These are phyloP conservation scores for Pachyuromys duprasi DNA, from an alignment of 2,797 vertebrate species.

Conservation along the genomic window DNA sequence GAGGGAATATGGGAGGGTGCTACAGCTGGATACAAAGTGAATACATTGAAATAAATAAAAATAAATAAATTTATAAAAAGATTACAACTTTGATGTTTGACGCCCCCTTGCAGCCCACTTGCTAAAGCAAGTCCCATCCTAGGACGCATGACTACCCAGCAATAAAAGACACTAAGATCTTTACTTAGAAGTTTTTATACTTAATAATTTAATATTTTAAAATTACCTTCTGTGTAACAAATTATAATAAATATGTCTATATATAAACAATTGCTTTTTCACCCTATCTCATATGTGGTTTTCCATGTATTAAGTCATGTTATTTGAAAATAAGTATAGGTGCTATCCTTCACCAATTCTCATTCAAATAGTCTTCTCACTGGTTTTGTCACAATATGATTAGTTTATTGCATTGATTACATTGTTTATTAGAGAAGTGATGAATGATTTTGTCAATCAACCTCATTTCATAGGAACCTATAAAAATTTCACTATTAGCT, in stretches of 20 bases:
- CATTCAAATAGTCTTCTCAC: neutral
- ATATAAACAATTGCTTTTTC: neutral
- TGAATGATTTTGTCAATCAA: neutral
- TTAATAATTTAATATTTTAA: neutral
- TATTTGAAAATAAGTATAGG: neutral
- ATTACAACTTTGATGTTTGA: neutral
- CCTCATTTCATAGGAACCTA: neutral
- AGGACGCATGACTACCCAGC: rapidly evolving
- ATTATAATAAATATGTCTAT: neutral
- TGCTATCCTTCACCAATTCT: neutral
- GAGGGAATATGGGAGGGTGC: too few species aligned
- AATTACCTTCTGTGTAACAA: neutral
- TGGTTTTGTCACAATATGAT: neutral
- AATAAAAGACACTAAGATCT: neutral
- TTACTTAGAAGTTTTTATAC: neutral
- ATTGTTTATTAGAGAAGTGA: neutral
- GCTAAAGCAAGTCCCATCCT: neutral
- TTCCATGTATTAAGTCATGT: neutral
- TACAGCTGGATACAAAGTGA: too few species aligned
- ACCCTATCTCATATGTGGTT: neutral
- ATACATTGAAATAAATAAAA: too few species aligned
- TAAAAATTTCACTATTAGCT: neutral
- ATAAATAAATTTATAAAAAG: too few species aligned
- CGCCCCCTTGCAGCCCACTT: neutral
- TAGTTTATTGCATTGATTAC: neutral